These are phyloP conservation scores for Acanthurus lineatus DNA, from an alignment of 2,797 vertebrate genomes.

Conservation along the genomic window DNA sequence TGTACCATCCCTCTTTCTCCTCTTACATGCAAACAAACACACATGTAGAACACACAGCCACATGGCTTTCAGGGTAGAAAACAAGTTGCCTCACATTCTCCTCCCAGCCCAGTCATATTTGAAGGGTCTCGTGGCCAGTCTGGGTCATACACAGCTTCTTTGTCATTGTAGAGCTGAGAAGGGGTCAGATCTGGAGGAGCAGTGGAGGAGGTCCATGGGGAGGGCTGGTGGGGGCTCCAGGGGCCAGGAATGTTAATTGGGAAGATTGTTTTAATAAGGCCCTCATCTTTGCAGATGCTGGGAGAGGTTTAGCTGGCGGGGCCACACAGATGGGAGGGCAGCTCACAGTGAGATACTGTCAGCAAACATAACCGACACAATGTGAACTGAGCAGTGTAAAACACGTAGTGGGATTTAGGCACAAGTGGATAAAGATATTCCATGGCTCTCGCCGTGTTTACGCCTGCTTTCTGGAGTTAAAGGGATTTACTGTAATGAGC, in stretches of 20 bases:
- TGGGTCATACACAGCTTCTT: slow-evolving; percentile 70
- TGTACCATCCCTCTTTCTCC: slow-evolving; percentile 9
- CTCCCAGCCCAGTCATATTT: slow-evolving; percentile 31
- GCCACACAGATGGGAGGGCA: slow-evolving; percentile 72
- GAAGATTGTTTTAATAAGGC: slow-evolving; percentile 88
- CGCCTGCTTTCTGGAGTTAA: slow-evolving; percentile 54
- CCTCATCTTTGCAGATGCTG: slow-evolving; percentile 81
- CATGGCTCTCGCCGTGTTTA: slow-evolving; percentile 50
- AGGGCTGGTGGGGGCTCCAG: slow-evolving; percentile 63
- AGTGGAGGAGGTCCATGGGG: slow-evolving; percentile 39
- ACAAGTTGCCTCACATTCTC: slow-evolving; percentile 60
- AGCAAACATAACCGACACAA: slow-evolving; percentile 70
- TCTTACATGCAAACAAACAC: slow-evolving; percentile 25
- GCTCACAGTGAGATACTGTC: slow-evolving; percentile 71
- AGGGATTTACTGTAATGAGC: slow-evolving; percentile 75
- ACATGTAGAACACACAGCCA: slow-evolving; percentile 37
- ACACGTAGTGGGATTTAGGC: slow-evolving; percentile 54
- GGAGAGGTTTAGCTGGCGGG: slow-evolving; percentile 59
- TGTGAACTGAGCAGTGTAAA: slow-evolving; percentile 57
- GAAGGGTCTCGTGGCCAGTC: slow-evolving; percentile 47
- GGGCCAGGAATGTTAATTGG: slow-evolving; percentile 86
- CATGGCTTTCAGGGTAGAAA: slow-evolving; percentile 44
- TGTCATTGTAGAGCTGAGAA: slow-evolving; percentile 64
- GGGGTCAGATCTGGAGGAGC: slow-evolving; percentile 59
- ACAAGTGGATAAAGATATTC: slow-evolving; percentile 64